Conservation (phyloP, 2,888 invertebrate genomes). For the Rotaria macrura region DNA sequence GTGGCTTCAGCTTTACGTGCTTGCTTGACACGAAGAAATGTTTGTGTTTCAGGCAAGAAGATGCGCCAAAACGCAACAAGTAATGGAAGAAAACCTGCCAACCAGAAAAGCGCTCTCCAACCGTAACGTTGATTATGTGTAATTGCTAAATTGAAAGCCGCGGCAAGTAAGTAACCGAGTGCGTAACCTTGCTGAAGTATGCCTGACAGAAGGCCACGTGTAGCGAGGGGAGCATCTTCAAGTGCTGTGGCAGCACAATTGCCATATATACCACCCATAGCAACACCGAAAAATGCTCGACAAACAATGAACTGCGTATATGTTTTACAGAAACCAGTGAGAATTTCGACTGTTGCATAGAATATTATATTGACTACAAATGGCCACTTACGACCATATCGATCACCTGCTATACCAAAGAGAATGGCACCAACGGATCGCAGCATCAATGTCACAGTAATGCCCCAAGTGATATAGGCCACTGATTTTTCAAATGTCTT, state of each 20-base stretch:
- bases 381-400: conserved; percentile 13
- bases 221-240: not conserved
- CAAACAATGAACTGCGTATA: not conserved
- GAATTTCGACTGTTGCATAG: not conserved
- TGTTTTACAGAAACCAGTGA: not conserved
- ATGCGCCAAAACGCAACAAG: not conserved
- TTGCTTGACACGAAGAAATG: not conserved
- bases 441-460: not conserved
- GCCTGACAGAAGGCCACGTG: not conserved
- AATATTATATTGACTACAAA: not conserved
- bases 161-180: not conserved
- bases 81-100: not conserved
- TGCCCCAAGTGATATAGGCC: not conserved
- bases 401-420: not conserved
- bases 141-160: not conserved
- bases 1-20: not conserved
- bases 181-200: conserved; percentile 2
- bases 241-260: conserved; percentile 1
- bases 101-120: conserved; percentile 4
- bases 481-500: not conserved
- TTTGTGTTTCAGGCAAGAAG: not conserved
- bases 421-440: not conserved
- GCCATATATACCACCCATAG: conserved; percentile 14
- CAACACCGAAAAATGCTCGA: not conserved
- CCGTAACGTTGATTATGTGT: not conserved